Evolutionary conservation across 2,888 invertebrate genomes (phyloP).

Genomic region (Scaptomyza caliginosa): DNA sequence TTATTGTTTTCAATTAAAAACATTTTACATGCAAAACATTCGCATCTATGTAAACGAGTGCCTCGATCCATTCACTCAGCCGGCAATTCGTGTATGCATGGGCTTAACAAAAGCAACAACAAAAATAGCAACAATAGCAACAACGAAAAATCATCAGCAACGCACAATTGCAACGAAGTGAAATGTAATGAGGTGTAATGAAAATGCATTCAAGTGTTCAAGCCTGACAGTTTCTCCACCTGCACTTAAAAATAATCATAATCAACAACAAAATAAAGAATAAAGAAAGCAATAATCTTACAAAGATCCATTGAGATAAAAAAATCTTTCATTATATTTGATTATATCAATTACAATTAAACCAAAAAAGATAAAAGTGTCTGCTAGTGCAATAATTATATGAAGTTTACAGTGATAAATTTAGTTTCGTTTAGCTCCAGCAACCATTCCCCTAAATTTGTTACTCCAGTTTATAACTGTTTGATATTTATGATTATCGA

Average conservation of each 20-base stretch:
- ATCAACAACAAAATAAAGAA: constrained; percentile 34
- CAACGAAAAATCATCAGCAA: constrained; percentile 50
- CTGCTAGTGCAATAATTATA: too few species aligned
- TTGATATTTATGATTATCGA: constrained; percentile 34
- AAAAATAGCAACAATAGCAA: constrained; percentile 14
- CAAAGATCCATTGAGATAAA: constrained; percentile 25
- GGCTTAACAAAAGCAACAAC: constrained; percentile 28
- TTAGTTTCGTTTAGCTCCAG: too few species aligned
- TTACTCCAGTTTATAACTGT: constrained; percentile 5
- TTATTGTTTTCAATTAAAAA: constrained; percentile 80
- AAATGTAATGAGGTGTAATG: constrained; percentile 78
- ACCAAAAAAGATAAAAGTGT: too few species aligned
- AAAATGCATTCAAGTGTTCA: constrained; percentile 74
- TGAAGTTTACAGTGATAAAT: too few species aligned
- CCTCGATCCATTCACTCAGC: constrained; percentile 66
- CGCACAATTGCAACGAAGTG: constrained; percentile 76
- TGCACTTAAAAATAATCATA: constrained; percentile 73
- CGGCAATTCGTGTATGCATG: constrained; percentile 34
- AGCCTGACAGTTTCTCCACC: constrained; percentile 63
- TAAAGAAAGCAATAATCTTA: constrained; percentile 20
- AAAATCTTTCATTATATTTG: too few species aligned
- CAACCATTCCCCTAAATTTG: background rate
- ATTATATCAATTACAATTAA: too few species aligned
- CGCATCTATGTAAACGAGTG: constrained; percentile 56
- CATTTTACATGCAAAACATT: constrained; percentile 75